These are phyloP conservation scores for Leptarthrus brevirostris DNA, from an alignment of 2,888 invertebrate genomes.

Conservation along the genomic window DNA sequence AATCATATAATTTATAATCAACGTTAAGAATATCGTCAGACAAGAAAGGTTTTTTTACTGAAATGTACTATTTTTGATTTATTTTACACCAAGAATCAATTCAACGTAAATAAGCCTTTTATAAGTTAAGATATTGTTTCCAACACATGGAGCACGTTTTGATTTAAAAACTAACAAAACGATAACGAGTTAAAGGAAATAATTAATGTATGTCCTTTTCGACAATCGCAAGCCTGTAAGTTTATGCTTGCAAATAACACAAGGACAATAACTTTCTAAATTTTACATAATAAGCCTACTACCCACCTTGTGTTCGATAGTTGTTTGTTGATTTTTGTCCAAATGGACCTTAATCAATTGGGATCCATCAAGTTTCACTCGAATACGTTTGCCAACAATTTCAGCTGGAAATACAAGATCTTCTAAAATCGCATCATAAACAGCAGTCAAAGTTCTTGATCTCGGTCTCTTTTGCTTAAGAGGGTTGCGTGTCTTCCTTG, in stretches of 20 bases:
- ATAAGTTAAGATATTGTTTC: too few relatives aligned
- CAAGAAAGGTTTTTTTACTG: too few relatives aligned
- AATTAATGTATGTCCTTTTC: conserved; percentile 63
- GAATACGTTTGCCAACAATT: conserved; percentile 97
- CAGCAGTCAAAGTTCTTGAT: conserved; percentile 92
- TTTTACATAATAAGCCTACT: too few relatives aligned
- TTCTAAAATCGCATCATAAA: conserved; percentile 96
- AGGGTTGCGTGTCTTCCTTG: conserved; percentile 88
- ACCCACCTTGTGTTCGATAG: conserved; percentile 97
- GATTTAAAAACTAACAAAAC: conserved; percentile 57
- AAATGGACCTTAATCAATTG: conserved; percentile 97
- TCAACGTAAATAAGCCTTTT: not conserved
- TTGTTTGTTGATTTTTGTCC: conserved; percentile 98
- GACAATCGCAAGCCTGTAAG: conserved; percentile 61
- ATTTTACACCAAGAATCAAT: not conserved
- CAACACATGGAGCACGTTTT: conserved; percentile 43
- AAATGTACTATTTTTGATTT: not conserved
- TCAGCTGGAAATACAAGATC: conserved; percentile 99
- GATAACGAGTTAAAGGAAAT: conserved; percentile 62
- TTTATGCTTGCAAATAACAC: conserved; percentile 62
- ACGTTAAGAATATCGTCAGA: too few relatives aligned
- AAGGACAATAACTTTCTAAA: conserved; percentile 60
- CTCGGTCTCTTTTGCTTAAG: conserved; percentile 82
- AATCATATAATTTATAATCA: too few relatives aligned
- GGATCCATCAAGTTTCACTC: conserved; percentile 95